Evolutionary conservation across 2,113 vertebrate genomes (phyloP).

Genomic region (Urocolius indicus): DNA sequence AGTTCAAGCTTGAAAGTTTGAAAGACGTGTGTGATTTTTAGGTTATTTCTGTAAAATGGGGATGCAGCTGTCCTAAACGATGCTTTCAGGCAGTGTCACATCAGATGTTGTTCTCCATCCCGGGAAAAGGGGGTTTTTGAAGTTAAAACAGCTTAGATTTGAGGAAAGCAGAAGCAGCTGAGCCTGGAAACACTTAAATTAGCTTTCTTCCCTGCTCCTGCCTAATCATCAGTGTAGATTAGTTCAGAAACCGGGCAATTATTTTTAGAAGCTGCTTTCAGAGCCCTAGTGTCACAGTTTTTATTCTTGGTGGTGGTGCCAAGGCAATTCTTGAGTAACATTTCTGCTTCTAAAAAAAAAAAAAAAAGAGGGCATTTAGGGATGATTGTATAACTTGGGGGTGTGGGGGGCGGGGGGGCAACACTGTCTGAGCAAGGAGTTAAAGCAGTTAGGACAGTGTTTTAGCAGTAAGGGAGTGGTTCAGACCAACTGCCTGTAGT

Average conservation of each 20-base stretch:
- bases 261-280: constrained; percentile 41
- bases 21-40: neutral
- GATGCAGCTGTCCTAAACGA: neutral
- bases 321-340: neutral
- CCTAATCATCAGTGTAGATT: neutral
- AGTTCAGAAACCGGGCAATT: neutral
- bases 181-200: neutral
- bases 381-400: neutral
- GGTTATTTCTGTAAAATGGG: neutral
- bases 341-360: neutral
- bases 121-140: neutral
- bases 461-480: fast-evolving
- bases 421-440: neutral
- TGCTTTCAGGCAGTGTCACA: neutral
- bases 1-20: neutral
- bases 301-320: neutral
- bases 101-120: fast-evolving
- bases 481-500: fast-evolving
- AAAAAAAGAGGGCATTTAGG: neutral
- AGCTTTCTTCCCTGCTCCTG: neutral
- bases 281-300: neutral
- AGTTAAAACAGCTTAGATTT: neutral
- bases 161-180: neutral
- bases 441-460: neutral
- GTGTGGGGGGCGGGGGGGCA: fast-evolving